Percentiles rank a stretch among this genome's conserved stretches.
phyloP scores from a whole-genome alignment of 2,113 vertebrate genomes.

The Corythaixoides concolor region DNA sequence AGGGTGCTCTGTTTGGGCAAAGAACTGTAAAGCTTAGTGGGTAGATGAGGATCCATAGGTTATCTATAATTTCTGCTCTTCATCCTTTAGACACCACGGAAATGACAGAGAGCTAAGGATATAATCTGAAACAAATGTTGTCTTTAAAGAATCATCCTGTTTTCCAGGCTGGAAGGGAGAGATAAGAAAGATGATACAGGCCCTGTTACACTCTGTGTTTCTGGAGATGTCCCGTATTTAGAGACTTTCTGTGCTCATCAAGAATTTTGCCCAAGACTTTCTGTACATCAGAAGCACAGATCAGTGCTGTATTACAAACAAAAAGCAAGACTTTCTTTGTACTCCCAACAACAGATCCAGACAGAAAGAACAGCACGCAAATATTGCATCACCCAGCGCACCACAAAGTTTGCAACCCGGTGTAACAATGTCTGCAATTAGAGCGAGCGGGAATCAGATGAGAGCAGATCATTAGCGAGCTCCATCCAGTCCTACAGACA shows the following conservation, averaged over 20 bases:
- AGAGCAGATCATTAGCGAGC: background rate
- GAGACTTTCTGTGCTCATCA: background rate
- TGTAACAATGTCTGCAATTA: background rate
- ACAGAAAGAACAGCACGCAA: background rate
- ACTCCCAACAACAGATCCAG: background rate
- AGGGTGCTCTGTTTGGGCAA: background rate
- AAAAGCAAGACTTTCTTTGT: slow-evolving; percentile 10
- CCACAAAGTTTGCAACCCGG: background rate
- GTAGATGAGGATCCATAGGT: background rate
- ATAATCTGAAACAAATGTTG: background rate
- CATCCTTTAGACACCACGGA: background rate
- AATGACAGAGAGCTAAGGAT: background rate
- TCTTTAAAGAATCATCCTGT: background rate
- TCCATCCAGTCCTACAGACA: background rate
- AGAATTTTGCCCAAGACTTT: background rate
- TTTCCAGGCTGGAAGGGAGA: background rate
- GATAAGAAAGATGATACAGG: background rate
- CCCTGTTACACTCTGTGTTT: background rate
- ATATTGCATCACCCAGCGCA: fast-evolving
- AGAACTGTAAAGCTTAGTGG: background rate
- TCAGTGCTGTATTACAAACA: background rate
- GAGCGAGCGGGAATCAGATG: background rate
- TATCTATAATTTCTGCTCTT: background rate
- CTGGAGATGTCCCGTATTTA: background rate
- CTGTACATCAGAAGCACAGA: background rate